Conservation (phyloP, 1,140 invertebrate species). For the Heterodera carotae region DNA sequence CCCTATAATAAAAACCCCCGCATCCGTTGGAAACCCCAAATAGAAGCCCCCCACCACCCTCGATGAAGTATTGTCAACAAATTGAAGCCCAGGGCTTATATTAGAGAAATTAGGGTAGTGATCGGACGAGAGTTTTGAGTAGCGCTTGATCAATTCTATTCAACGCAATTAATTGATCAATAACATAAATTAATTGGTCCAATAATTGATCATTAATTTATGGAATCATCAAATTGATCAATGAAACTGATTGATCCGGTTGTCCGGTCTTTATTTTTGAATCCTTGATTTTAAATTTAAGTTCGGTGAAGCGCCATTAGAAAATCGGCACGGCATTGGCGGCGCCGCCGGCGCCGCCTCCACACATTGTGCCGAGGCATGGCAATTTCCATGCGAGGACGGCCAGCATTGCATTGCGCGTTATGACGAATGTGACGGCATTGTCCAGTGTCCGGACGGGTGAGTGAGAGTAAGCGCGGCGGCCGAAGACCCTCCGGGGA, state of each 20-base stretch:
- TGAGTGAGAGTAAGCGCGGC: neutral
- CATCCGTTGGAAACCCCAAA: too few species aligned
- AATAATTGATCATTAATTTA: too few species aligned
- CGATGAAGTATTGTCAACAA: too few species aligned
- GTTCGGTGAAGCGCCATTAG: neutral
- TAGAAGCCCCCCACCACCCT: too few species aligned
- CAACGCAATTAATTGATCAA: too few species aligned
- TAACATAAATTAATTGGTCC: too few species aligned
- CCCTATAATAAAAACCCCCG: too few species aligned
- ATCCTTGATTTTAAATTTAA: neutral
- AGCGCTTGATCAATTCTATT: too few species aligned
- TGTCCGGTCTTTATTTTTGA: too few species aligned
- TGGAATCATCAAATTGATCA: neutral
- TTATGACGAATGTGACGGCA: constrained; percentile 92
- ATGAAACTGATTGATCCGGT: neutral
- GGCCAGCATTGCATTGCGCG: constrained; percentile 84
- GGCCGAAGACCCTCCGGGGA: neutral
- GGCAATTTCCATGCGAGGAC: constrained; percentile 72
- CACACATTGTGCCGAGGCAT: constrained; percentile 7
- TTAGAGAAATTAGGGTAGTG: too few species aligned
- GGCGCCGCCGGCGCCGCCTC: neutral
- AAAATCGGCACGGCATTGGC: neutral
- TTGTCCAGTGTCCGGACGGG: constrained; percentile 85
- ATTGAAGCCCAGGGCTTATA: too few species aligned
- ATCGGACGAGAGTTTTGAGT: too few species aligned